Base-by-base conservation (phyloP, 2,888 invertebrate genomes). In the Tipula unca region DNA sequence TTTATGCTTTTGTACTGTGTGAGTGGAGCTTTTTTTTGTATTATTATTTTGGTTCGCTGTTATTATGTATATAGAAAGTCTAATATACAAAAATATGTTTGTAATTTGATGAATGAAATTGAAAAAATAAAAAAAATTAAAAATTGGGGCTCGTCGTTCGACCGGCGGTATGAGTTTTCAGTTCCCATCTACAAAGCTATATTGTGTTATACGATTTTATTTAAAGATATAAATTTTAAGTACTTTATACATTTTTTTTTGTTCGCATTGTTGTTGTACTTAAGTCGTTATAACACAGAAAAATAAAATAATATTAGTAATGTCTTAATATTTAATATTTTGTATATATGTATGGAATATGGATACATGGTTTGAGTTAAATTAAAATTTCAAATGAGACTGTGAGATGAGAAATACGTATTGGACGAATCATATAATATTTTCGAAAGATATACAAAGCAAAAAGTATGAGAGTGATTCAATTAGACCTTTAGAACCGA, bases 51-150 rank as follows among this genome's bases (percentile, higher is more conserved):
- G n/a, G 17, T n/a, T 69, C 25, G 69, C 69, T 10, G n/a, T 10
- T 48, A n/a, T n/a, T n/a, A n/a, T n/a, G n/a, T n/a, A 10, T 17
- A 3, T 25, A 69, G 8, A 25, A 69, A 25, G 69, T 69, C 69
- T 69, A 69, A 69, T 69, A 10, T 25, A 69, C 69, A 20, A 69
- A 69, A 69, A 69, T 69, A 69, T 69, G 69, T 20, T 69, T 69
- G 6, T 69, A 69, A 69, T 69, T 69, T 69, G 69, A 69, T 69
- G 69, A 69, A 69, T 69, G 69, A 69, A 69, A 69, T 69, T 69
- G 25, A 25, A 69, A 69, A 25, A 69, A 69, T 25, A 69, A 25
- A 69, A 0, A 10, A 17, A 48, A 17, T 17, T 17, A 6, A 6
- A 4, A 48, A 17, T 20, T 48, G n/a, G n/a, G 48, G 69, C 69